Conservation (phyloP, 2,113 vertebrate species). For the Cyanocitta stelleri region DNA sequence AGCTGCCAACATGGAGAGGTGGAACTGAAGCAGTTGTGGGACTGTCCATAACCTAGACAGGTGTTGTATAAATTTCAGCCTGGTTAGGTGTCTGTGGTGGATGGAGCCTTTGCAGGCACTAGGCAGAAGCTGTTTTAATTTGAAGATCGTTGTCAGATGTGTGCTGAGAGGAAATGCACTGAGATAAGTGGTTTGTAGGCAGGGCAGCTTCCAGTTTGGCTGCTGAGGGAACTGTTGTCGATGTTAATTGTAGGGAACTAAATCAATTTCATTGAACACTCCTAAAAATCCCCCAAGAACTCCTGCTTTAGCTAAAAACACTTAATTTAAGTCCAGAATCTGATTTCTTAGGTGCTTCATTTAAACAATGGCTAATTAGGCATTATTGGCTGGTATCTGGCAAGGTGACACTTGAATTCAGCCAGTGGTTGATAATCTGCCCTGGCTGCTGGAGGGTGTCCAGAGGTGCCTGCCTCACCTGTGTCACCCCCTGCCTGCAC, state of each 20-base stretch:
- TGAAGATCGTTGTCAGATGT: not conserved
- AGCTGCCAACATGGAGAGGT: not conserved
- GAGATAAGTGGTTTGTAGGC: not conserved
- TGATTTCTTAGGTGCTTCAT: not conserved
- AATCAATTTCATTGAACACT: not conserved
- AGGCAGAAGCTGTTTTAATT: not conserved
- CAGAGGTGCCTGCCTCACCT: not conserved
- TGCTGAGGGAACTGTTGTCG: not conserved
- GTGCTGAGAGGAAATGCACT: not conserved
- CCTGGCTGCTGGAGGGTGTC: not conserved
- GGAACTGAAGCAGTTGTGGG: not conserved
- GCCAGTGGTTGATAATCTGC: not conserved
- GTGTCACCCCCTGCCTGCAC: not conserved
- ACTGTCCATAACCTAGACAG: not conserved
- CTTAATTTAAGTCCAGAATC: not conserved
- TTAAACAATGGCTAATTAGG: not conserved
- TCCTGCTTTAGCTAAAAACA: not conserved
- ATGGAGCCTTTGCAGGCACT: not conserved
- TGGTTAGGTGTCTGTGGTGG: not conserved
- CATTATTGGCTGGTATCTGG: not conserved
- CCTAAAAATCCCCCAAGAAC: not conserved
- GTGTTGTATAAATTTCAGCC: not conserved
- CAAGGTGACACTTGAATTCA: not conserved
- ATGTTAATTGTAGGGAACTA: not conserved
- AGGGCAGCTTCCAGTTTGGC: not conserved